Percentiles rank a stretch among this genome's conserved stretches.
These are phyloP conservation scores for Smittia aterrima DNA, from an alignment of 2,888 invertebrate genomes.

Conservation along the genomic window DNA sequence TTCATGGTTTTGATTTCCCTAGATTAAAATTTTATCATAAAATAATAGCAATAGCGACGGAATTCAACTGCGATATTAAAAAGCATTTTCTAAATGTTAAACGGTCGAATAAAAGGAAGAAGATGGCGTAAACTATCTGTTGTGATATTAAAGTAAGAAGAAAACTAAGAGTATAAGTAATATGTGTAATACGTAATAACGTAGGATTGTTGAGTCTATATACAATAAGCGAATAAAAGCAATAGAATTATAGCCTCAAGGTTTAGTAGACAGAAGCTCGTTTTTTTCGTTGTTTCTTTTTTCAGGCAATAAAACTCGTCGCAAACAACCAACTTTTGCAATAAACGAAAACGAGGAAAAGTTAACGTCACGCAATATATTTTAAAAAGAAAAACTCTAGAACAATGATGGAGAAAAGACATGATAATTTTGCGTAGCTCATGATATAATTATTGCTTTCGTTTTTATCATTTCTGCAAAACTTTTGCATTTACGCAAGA, in stretches of 20 bases:
- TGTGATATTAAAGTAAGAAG: neutral
- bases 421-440: too few species aligned
- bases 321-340: neutral
- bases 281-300: neutral
- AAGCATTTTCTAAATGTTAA: neutral
- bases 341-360: neutral
- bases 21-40: too few species aligned
- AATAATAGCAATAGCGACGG: too few species aligned
- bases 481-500: too few species aligned
- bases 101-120: neutral
- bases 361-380: neutral
- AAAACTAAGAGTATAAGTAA: neutral
- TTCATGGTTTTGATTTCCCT: too few species aligned
- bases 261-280: neutral
- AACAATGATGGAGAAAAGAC: too few species aligned
- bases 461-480: too few species aligned
- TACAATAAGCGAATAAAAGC: neutral
- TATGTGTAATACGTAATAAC: neutral
- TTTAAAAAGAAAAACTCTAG: too few species aligned
- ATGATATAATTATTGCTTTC: too few species aligned
- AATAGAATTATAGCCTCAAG: neutral
- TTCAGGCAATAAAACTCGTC: neutral
- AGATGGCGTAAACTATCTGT: neutral
- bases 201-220: slow-evolving; percentile 3
- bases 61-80: too few species aligned